Percentiles rank a stretch among this genome's conserved stretches.
Evolutionary conservation across 2,888 invertebrate genomes (phyloP).

Genomic region (Sclerodermus sp.): DNA sequence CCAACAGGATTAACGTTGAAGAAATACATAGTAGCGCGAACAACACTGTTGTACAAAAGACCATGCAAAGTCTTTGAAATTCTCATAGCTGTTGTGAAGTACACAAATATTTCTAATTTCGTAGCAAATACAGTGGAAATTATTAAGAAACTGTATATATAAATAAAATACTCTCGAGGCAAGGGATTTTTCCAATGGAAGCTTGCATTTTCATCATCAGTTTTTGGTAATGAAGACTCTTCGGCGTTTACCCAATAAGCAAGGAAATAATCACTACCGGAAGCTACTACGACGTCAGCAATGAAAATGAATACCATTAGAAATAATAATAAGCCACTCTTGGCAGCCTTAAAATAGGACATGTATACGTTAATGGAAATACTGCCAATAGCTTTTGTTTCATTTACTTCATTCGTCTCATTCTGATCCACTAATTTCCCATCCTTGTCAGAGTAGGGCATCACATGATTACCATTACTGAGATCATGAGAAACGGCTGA

Average conservation of each 20-base stretch:
- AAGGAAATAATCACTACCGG: constrained; percentile 52
- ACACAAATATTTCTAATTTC: constrained; percentile 56
- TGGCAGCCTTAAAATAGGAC: constrained; percentile 47
- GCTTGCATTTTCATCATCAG: constrained; percentile 10
- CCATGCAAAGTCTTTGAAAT: constrained; percentile 80
- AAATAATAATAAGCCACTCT: constrained; percentile 34
- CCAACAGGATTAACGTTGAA: constrained; percentile 86
- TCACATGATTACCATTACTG: not conserved
- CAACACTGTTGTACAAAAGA: constrained; percentile 77
- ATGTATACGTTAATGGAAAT: constrained; percentile 32
- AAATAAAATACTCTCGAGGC: constrained; percentile 58
- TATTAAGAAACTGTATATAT: constrained; percentile 60
- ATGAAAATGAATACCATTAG: constrained; percentile 34
- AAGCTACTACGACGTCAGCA: constrained; percentile 42
- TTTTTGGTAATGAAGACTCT: constrained; percentile 45
- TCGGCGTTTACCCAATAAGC: constrained; percentile 62
- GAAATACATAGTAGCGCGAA: constrained; percentile 81
- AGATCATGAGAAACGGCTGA: not conserved
- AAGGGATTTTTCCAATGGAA: constrained; percentile 20
- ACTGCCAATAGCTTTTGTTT: constrained; percentile 27
- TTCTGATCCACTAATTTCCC: constrained; percentile 39
- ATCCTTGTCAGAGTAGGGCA: constrained; percentile 24
- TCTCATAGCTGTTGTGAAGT: constrained; percentile 71
- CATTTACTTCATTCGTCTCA: constrained; percentile 12
- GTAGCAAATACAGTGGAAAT: constrained; percentile 51